Percentiles rank a stretch among this genome's conserved stretches.
Evolutionary conservation across 2,797 vertebrate species (phyloP).

Genomic region (Echeneis naucrates): DNA sequence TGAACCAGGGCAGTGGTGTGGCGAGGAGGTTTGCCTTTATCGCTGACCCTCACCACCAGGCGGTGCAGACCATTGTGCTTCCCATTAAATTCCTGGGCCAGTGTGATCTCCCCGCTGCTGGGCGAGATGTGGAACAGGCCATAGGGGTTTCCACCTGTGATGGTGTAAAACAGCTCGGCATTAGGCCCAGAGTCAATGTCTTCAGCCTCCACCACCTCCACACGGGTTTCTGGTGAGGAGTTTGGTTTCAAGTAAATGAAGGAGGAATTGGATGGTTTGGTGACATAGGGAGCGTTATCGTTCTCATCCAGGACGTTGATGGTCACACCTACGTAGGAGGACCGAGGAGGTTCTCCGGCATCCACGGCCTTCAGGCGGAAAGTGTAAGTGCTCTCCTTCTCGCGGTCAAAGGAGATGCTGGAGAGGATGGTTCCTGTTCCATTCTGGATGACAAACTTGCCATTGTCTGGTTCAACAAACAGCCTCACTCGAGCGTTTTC

Average conservation of each 20-base stretch:
- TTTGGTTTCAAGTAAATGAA: constrained; percentile 90
- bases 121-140: constrained; percentile 95
- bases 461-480: constrained; percentile 94
- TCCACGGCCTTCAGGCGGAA: constrained; percentile 96
- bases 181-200: constrained; percentile 95
- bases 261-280: constrained; percentile 95
- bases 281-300: constrained; percentile 96
- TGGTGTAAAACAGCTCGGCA: constrained; percentile 91
- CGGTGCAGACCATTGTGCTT: constrained; percentile 96
- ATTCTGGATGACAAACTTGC: constrained; percentile 97
- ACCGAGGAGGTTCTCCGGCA: constrained; percentile 91
- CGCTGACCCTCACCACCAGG: constrained; percentile 92
- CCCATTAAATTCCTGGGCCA: constrained; percentile 92
- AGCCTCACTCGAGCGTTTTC: constrained; percentile 92
- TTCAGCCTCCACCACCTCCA: constrained; percentile 94
- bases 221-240: constrained; percentile 88
- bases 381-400: constrained; percentile 97
- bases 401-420: constrained; percentile 96
- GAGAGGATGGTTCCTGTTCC: constrained; percentile 96
- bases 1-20: constrained; percentile 95
- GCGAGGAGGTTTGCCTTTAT: constrained; percentile 92
- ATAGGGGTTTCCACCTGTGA: constrained; percentile 94
- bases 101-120: constrained; percentile 89
- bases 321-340: constrained; percentile 95
- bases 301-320: constrained; percentile 98